phyloP scores from a whole-genome alignment of 2,797 vertebrate species.

The Melanotaenia pygmaea region DNA sequence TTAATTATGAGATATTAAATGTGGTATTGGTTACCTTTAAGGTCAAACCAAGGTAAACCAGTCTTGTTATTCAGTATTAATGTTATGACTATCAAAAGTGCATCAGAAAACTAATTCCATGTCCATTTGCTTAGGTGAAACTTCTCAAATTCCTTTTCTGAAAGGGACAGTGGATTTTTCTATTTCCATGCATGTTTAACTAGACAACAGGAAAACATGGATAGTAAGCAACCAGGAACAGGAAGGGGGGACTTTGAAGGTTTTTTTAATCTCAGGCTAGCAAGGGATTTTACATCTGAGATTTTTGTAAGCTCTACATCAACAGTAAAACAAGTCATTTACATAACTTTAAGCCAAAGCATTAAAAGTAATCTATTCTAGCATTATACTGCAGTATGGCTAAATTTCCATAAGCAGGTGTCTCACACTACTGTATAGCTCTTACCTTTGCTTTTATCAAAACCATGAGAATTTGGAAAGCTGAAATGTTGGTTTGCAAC shows the following conservation, averaged over 20 bases:
- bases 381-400: constrained; percentile 5
- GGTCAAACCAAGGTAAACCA: background rate
- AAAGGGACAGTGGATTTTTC: background rate
- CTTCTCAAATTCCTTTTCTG: constrained; percentile 3
- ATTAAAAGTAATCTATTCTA: constrained; percentile 12
- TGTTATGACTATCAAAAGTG: background rate
- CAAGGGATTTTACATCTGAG: constrained; percentile 12
- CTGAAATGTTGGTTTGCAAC: constrained; percentile 50
- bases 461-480: constrained; percentile 35
- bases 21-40: background rate
- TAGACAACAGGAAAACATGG: constrained; percentile 19
- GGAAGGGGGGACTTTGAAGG: constrained; percentile 8
- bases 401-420: constrained; percentile 5
- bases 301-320: constrained; percentile 25
- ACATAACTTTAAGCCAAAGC: constrained; percentile 10
- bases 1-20: background rate
- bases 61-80: background rate
- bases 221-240: constrained; percentile 8
- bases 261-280: constrained; percentile 19
- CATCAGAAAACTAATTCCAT: constrained; percentile 15
- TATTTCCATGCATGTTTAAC: constrained; percentile 1
- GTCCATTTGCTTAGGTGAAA: background rate
- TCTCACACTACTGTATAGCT: constrained; percentile 8
- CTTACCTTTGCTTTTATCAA: constrained; percentile 55
- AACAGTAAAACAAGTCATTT: constrained; percentile 35